phyloP scores from a whole-genome alignment of 2,888 invertebrate species.

The Calameuta pallipes region DNA sequence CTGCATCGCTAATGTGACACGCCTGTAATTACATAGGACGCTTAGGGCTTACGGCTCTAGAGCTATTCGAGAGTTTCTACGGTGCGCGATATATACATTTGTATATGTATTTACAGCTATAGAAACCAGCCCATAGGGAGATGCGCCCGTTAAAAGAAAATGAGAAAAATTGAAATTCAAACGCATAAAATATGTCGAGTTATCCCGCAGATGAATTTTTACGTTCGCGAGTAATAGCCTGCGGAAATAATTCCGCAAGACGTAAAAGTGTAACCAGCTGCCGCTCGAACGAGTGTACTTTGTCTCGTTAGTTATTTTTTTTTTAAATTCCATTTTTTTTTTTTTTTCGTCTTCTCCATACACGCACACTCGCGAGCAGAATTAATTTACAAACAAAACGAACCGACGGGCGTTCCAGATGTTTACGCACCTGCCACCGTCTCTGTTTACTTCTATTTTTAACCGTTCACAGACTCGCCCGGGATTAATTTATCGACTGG shows the following conservation, averaged over 20 bases:
- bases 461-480: background rate
- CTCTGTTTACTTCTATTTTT: constrained; percentile 29
- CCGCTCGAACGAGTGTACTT: background rate
- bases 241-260: background rate
- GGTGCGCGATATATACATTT: background rate
- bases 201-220: background rate
- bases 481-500: background rate
- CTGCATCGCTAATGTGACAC: constrained; percentile 20
- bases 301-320: background rate
- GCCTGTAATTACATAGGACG: constrained; percentile 29
- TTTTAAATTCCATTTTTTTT: background rate
- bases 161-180: background rate
- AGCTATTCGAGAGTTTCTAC: background rate
- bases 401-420: constrained; percentile 31
- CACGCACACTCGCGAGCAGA: background rate
- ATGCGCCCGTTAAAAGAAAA: background rate
- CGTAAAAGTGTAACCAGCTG: background rate
- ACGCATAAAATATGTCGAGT: background rate
- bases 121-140: no score
- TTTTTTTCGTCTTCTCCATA: background rate
- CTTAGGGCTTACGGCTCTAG: background rate
- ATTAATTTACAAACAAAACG: constrained; percentile 22
- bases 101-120: no score
- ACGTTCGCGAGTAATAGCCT: background rate
- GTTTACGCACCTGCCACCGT: constrained; percentile 33